These are phyloP conservation scores for Bombylius major DNA, from an alignment of 2,888 invertebrate species.

Conservation along the genomic window DNA sequence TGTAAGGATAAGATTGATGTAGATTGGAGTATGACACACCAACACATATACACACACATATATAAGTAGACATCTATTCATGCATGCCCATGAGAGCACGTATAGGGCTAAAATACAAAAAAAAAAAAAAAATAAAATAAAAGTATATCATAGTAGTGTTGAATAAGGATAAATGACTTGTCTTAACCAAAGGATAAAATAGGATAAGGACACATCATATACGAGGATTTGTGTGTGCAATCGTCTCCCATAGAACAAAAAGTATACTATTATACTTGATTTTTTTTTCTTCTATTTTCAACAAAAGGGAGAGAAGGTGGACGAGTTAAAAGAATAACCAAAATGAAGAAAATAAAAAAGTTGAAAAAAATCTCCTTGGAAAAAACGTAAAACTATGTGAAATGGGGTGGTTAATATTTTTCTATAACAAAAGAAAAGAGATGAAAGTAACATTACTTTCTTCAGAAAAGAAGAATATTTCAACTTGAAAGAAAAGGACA, in stretches of 20 bases:
- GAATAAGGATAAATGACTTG: conserved; percentile 12
- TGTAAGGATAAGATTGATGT: conserved; percentile 40
- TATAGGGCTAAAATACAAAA: neutral
- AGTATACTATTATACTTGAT: neutral
- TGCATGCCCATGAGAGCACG: conserved; percentile 1
- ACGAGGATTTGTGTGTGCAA: conserved; percentile 4
- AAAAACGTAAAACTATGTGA: conserved; percentile 5
- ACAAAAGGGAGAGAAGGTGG: neutral
- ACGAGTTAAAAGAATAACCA: neutral
- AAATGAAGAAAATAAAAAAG: too few species aligned
- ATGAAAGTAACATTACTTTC: too few species aligned
- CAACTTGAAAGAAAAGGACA: too few species aligned
- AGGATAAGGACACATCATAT: conserved; percentile 12
- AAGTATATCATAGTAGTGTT: neutral
- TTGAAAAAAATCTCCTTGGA: neutral
- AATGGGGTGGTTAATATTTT: neutral
- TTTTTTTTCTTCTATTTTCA: too few species aligned
- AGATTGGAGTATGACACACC: conserved; percentile 39
- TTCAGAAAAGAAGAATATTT: too few species aligned
- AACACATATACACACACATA: conserved; percentile 16
- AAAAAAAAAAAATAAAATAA: too few species aligned
- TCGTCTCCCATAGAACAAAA: neutral
- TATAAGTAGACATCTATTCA: neutral
- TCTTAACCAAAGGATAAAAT: conserved; percentile 12
- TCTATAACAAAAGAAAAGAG: neutral